Evolutionary conservation across 2,797 vertebrate genomes (phyloP), one percentile per base, ranked within the genome.

Genomic region (Neosalanx taihuensis): DNA sequence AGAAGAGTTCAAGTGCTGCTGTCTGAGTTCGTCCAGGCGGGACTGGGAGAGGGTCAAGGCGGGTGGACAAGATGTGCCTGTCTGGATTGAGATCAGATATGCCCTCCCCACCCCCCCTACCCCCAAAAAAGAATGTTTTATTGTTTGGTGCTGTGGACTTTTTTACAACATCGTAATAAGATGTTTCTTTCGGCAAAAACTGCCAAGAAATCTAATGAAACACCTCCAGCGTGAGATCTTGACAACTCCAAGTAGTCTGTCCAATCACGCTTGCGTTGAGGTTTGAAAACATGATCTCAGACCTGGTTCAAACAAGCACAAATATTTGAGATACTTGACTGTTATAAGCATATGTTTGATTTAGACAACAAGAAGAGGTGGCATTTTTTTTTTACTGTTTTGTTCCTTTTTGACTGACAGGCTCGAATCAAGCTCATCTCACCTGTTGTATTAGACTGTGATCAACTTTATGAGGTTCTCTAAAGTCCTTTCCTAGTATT

Each of bases 121-220:
- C 5, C 1, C 0, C 20, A 35, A 64, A 33, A 37, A 6, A 64
- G 17, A 64, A 37, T 7, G 15, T 6, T 53, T 31, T 63, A n/a
- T 63, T 35, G 61, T 63, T 35, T 53, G 51, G 51, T 17, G 15
- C 51, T 5, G 18, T 53, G 51, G 51, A 53, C 3, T 35, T 33
- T 63, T 6, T 41, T 64, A 9, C 18, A 35, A 58, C 13, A n/a
- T 64, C 17, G 33, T 63, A 53, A 53, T 61, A 67, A n/a, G 26
- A 53, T 64, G 53, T 70, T 30, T 15, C 41, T 51, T 68, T 31
- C 30, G 20, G 20, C 18, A 37, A 26, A 53, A 17, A 30, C 69
- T 72, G 70, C 59, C 65, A 76, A 68, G 49, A 68, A 56, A 5
- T 68, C 49, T 56, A 67, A 76, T 49, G 66, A 76, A 69, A 58